Evolutionary conservation across 2,888 invertebrate genomes (phyloP).

Genomic region (Campoplex capitator): DNA sequence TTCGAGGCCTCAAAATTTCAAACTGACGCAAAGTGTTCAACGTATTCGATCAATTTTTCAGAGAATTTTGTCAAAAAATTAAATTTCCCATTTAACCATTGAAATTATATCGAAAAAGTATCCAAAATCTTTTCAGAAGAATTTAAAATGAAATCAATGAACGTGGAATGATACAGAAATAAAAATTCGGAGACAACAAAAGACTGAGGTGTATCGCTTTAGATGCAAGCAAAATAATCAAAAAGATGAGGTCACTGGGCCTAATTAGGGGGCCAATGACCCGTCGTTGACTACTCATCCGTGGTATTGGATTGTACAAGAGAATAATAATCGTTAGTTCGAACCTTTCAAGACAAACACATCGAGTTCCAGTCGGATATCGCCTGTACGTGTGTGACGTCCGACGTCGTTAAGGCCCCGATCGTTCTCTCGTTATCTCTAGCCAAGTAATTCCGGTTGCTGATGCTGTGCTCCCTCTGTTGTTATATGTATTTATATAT

Average conservation of each 20-base stretch:
- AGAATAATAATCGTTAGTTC: conserved; percentile 55
- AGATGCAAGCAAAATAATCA: not conserved
- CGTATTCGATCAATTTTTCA: too few species aligned
- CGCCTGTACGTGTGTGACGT: conserved; percentile 25
- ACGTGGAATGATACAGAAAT: not conserved
- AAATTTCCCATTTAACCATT: too few species aligned
- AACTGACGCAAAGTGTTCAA: too few species aligned
- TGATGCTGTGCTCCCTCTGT: conserved; percentile 37
- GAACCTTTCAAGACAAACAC: conserved; percentile 29
- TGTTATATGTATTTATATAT: conserved; percentile 8
- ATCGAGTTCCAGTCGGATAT: conserved; percentile 45
- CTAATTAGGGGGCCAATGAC: conserved; percentile 16
- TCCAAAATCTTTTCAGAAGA: not conserved
- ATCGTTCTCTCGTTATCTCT: conserved; percentile 70
- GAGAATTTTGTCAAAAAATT: not conserved
- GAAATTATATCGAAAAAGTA: not conserved
- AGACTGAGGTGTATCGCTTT: not conserved
- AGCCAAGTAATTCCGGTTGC: conserved; percentile 62
- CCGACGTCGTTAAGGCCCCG: conserved; percentile 68
- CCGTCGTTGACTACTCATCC: not conserved
- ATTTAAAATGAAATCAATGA: not conserved
- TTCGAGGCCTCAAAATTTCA: too few species aligned
- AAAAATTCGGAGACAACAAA: too few species aligned
- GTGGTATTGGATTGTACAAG: not conserved
- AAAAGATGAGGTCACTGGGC: not conserved